Conservation (phyloP, 1,140 invertebrate species). For the Apolygus lucorum region DNA sequence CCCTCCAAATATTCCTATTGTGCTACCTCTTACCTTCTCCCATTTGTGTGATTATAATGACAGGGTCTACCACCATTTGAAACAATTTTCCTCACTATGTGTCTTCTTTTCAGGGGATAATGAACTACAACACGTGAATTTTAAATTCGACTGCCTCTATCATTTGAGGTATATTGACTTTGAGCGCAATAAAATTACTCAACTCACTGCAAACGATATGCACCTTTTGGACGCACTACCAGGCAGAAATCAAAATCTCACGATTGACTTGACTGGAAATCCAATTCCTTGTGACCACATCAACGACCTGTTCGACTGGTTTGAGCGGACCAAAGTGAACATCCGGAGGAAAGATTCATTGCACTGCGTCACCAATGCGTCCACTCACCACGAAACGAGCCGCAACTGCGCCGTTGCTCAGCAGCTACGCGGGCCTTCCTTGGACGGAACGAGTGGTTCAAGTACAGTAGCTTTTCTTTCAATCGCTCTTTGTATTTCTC, state of each 20-base stretch:
- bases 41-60: too few relatives aligned
- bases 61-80: too few relatives aligned
- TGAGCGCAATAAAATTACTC: conserved; percentile 56
- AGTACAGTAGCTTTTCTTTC: conserved; percentile 45
- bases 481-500: conserved; percentile 45
- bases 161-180: conserved; percentile 60
- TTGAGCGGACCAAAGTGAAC: conserved; percentile 50
- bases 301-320: conserved; percentile 53
- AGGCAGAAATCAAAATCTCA: conserved; percentile 45
- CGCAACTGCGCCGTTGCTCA: neutral
- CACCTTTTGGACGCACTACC: conserved; percentile 49
- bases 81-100: too few relatives aligned
- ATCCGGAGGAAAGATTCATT: conserved; percentile 50
- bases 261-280: conserved; percentile 58
- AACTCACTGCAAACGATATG: conserved; percentile 49
- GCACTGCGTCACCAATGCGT: conserved; percentile 38
- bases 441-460: conserved; percentile 35
- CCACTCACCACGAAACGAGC: neutral
- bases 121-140: conserved; percentile 47
- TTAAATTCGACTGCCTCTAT: conserved; percentile 57
- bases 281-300: conserved; percentile 57
- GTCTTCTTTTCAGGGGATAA: too few relatives aligned
- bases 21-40: too few relatives aligned
- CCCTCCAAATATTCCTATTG: too few relatives aligned
- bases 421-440: conserved; percentile 33